phyloP scores from a whole-genome alignment of 1,140 invertebrate species.

The Orussus abietinus region DNA sequence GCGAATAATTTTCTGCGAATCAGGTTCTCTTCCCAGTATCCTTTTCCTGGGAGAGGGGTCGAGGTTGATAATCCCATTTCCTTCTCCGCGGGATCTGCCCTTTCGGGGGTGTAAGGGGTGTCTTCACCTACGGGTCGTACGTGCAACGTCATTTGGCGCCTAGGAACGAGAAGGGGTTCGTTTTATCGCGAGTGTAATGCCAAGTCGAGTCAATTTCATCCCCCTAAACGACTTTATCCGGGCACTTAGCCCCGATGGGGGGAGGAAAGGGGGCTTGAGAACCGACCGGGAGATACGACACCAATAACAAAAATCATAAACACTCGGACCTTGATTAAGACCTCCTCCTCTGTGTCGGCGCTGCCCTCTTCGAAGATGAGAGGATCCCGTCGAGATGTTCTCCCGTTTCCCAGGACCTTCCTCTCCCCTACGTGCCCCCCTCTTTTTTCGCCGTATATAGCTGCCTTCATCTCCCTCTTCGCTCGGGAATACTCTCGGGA shows the following conservation, averaged over 20 bases:
- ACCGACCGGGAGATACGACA: conserved; percentile 16
- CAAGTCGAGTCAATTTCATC: conserved; percentile 20
- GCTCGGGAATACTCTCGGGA: too few relatives aligned
- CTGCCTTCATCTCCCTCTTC: too few relatives aligned
- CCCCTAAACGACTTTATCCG: conserved; percentile 14
- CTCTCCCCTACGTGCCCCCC: too few relatives aligned
- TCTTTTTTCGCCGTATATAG: too few relatives aligned
- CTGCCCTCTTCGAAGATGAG: not conserved
- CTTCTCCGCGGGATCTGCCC: not conserved
- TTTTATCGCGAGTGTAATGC: conserved; percentile 16
- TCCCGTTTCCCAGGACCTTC: too few relatives aligned
- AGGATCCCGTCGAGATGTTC: not conserved
- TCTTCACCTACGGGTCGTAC: too few relatives aligned
- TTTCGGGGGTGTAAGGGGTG: not conserved
- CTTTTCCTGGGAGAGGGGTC: too few relatives aligned
- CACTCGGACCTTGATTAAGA: conserved; percentile 28
- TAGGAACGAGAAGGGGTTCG: conserved; percentile 4
- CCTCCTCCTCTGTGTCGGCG: conserved; percentile 5
- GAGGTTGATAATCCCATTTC: conserved; percentile 1
- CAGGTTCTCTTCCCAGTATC: too few relatives aligned
- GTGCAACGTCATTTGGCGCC: too few relatives aligned
- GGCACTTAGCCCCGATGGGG: not conserved
- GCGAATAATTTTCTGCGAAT: too few relatives aligned
- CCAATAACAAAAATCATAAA: conserved; percentile 30
- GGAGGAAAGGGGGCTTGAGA: conserved; percentile 1